phyloP scores from a whole-genome alignment of 2,113 vertebrate species.

The Petromus typicus region DNA sequence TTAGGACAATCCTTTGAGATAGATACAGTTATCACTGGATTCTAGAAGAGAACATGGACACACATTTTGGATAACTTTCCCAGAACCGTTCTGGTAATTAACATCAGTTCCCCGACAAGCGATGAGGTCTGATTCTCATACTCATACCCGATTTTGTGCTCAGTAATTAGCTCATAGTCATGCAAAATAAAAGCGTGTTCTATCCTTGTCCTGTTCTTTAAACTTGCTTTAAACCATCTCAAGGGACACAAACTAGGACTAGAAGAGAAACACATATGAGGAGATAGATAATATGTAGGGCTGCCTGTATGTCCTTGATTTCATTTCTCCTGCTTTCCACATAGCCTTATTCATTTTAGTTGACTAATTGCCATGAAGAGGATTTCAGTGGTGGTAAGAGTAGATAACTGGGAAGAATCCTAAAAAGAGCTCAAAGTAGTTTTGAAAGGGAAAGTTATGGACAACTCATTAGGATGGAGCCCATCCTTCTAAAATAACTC shows the following conservation, averaged over 20 bases:
- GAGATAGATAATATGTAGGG: not conserved
- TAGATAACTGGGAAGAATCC: not conserved
- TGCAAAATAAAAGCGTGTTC: not conserved
- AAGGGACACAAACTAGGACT: not conserved
- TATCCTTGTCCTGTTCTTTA: not conserved
- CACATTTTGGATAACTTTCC: not conserved
- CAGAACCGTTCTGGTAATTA: not conserved
- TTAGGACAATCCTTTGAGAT: not conserved
- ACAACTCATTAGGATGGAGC: not conserved
- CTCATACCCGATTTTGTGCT: not conserved
- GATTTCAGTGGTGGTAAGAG: not conserved
- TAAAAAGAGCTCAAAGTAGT: not conserved
- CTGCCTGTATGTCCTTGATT: not conserved
- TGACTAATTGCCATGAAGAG: not conserved
- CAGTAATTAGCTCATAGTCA: not conserved
- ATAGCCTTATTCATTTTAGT: not conserved
- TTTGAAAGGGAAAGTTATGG: slow-evolving; percentile 23
- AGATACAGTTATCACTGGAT: not conserved
- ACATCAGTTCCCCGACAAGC: not conserved
- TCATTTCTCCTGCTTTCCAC: slow-evolving; percentile 4
- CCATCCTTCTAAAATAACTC: not conserved
- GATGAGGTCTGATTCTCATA: not conserved
- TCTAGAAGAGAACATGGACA: not conserved
- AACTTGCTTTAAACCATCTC: not conserved
- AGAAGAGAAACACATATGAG: not conserved